These are phyloP conservation scores for Eulemur coronatus DNA, from an alignment of 2,797 vertebrate genomes.

Conservation along the genomic window DNA sequence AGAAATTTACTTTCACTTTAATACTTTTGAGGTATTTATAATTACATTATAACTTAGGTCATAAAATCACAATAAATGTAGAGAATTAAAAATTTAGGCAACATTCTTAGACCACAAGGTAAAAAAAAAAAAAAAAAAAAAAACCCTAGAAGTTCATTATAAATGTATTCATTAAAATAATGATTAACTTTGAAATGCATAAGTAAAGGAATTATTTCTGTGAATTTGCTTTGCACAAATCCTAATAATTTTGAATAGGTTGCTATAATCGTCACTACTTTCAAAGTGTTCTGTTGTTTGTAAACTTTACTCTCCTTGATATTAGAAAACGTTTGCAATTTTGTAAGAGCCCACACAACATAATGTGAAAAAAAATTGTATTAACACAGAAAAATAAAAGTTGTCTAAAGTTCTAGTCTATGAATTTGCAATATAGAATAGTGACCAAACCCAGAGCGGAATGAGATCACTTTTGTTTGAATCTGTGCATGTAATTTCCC, in stretches of 20 bases:
- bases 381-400: background rate
- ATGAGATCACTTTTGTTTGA: background rate
- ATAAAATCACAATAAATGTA: background rate
- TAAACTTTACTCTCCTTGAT: background rate
- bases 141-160: background rate
- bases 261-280: background rate
- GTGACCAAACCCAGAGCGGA: background rate
- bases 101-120: background rate
- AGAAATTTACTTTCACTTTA: background rate
- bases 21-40: background rate
- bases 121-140: background rate
- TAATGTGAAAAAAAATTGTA: background rate
- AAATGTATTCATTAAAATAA: background rate
- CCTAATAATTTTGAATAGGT: background rate
- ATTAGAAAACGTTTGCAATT: background rate
- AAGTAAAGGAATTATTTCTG: background rate
- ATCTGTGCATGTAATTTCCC: background rate
- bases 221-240: background rate
- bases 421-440: background rate
- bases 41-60: background rate
- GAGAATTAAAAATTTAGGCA: background rate
- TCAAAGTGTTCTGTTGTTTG: background rate
- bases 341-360: background rate
- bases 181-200: background rate
- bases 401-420: background rate